A percentile compares a stretch with the other conserved stretches of the same genome.
phyloP scores from a whole-genome alignment of 2,113 vertebrate species.

The Xenopus laevis region DNA sequence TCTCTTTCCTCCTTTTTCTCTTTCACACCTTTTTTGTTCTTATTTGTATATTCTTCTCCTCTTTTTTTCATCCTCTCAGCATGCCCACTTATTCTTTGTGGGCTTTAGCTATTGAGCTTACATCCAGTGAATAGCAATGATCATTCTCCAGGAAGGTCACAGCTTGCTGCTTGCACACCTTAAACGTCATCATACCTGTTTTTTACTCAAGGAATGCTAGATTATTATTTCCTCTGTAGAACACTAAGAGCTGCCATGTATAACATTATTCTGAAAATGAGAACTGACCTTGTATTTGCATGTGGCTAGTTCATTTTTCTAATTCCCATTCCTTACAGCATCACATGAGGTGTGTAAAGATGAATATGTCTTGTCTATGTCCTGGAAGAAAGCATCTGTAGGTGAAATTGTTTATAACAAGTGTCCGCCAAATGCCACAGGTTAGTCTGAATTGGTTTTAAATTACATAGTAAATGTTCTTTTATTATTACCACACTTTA shows the following conservation, averaged over 20 bases:
- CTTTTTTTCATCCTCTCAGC: slow-evolving; percentile 30
- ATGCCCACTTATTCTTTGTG: slow-evolving; percentile 19
- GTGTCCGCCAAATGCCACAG: slow-evolving; percentile 92
- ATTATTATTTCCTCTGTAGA: slow-evolving; percentile 5
- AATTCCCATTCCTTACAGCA: slow-evolving; percentile 30
- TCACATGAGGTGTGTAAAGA: slow-evolving; percentile 87
- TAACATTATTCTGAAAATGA: slow-evolving; percentile 11
- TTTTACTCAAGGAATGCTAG: slow-evolving; percentile 15
- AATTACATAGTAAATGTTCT: not conserved
- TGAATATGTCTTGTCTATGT: slow-evolving; percentile 81
- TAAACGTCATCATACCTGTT: not conserved
- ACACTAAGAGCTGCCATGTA: slow-evolving; percentile 18
- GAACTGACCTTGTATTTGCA: slow-evolving; percentile 4
- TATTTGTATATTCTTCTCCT: slow-evolving; percentile 18
- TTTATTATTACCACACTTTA: not conserved
- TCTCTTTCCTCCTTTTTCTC: slow-evolving; percentile 1
- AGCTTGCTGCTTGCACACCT: slow-evolving; percentile 33
- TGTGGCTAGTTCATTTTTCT: slow-evolving; percentile 11
- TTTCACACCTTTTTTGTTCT: slow-evolving; percentile 1
- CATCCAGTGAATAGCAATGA: slow-evolving; percentile 31
- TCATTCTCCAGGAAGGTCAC: slow-evolving; percentile 25
- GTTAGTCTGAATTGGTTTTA: slow-evolving; percentile 60
- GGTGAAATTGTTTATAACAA: slow-evolving; percentile 97
- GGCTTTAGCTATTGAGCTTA: slow-evolving; percentile 24
- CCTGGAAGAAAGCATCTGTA: slow-evolving; percentile 90